Evolutionary conservation across 2,888 invertebrate genomes (phyloP).

Genomic region (Melinaea menophilus): DNA sequence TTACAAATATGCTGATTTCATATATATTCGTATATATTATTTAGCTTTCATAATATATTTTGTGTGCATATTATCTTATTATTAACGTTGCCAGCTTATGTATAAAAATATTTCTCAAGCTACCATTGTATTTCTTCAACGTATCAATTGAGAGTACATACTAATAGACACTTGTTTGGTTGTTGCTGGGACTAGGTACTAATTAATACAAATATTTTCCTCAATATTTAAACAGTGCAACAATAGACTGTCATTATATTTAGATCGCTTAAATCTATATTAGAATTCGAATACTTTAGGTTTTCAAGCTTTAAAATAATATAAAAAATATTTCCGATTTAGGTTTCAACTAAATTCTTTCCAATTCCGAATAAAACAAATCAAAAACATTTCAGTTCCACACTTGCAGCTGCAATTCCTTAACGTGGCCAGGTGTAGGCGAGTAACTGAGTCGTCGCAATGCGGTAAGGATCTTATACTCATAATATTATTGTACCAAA

Average conservation of each 20-base stretch:
- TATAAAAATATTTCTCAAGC: constrained; percentile 67
- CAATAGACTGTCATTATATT: too few relatives aligned
- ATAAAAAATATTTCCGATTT: background rate
- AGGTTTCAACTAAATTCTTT: constrained; percentile 4
- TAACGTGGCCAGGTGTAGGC: constrained; percentile 68
- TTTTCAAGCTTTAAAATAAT: too few relatives aligned
- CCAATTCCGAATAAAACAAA: constrained; percentile 3
- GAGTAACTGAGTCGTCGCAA: constrained; percentile 74
- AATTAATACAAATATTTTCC: too few relatives aligned
- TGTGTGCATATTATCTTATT: too few relatives aligned
- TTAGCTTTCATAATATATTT: too few relatives aligned
- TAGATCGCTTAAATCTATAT: too few relatives aligned
- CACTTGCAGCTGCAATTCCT: constrained; percentile 52
- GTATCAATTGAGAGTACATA: constrained; percentile 31
- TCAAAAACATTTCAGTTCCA: constrained; percentile 29
- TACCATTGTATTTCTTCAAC: constrained; percentile 44
- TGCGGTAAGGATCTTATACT: constrained; percentile 70
- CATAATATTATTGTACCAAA: constrained; percentile 60
- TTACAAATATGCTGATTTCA: too few relatives aligned
- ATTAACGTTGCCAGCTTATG: constrained; percentile 51
- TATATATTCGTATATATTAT: too few relatives aligned
- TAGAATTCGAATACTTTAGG: too few relatives aligned
- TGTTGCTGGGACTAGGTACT: too few relatives aligned
- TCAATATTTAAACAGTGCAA: too few relatives aligned
- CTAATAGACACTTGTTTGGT: constrained; percentile 15